These are phyloP conservation scores for Chlamydotis undulata DNA, from an alignment of 2,113 vertebrate genomes.

Conservation along the genomic window DNA sequence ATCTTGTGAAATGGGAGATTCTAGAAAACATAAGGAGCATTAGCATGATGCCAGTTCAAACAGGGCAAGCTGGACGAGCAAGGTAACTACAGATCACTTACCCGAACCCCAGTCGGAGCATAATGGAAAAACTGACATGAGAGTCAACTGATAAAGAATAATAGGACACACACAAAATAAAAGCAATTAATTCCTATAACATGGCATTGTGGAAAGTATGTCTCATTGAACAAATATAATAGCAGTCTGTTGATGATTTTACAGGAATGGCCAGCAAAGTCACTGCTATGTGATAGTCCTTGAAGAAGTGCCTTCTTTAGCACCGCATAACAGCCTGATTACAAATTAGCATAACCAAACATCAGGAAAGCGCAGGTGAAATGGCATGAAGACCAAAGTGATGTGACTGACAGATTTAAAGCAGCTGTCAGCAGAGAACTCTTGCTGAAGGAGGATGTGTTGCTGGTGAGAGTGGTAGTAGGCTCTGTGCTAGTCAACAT, in stretches of 20 bases:
- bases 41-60: constrained; percentile 11
- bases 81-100: constrained; percentile 26
- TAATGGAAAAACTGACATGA: constrained; percentile 52
- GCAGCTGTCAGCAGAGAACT: constrained; percentile 14
- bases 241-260: not conserved
- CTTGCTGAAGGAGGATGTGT: not conserved
- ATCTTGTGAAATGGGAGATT: not conserved
- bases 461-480: not conserved
- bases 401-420: constrained; percentile 34
- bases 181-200: not conserved
- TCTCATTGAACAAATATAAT: constrained; percentile 17
- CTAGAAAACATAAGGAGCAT: not conserved
- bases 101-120: not conserved
- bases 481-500: not conserved
- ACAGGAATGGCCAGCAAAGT: not conserved
- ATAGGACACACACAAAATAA: not conserved
- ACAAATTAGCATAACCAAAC: constrained; percentile 27
- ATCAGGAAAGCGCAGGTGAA: constrained; percentile 5
- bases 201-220: constrained; percentile 8
- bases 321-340: not conserved
- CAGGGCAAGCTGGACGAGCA: constrained; percentile 50
- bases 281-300: not conserved
- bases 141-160: constrained; percentile 4
- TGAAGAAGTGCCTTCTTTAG: not conserved
- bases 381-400: not conserved